Base-by-base conservation (phyloP, 2,888 invertebrate genomes). In the Lathronympha strigana region DNA sequence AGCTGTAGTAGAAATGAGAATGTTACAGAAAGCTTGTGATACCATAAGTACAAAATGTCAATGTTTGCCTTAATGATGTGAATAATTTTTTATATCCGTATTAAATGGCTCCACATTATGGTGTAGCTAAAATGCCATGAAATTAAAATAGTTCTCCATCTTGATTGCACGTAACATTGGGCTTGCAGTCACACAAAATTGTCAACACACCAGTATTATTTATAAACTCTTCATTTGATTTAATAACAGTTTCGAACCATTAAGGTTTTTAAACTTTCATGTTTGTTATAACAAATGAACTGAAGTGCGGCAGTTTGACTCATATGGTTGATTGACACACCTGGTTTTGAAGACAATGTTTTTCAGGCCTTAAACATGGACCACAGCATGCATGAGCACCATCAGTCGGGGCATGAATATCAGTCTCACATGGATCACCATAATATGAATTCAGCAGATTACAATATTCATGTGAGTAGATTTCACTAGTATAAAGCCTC, bases 381-480 rank as follows among this genome's bases (percentile, higher is more conserved):
- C 4, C 38, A 38, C 49, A 40, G 8, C 2, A 47, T 38, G 54
- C 62, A 62, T 54, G 62, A 45, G 8, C 28, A 49, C 19, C 55
- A 63, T 13, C 55, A 58, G 9, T 13, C 25, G 49, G 58, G 43
- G 15, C 45, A 49, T 15, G 31, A 19, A 49, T 5, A n/a, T 25
- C 17, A 25, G 15, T 25, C 13, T 0, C 43, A 53, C 45, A 36
- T 58, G 13, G 45, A 25, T 0, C 63, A 62, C 36, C 53, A 64
- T 36, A n/a, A 21, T 17, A 51, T 45, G 31, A 33, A 43, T 33
- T 28, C 33, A 28, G 36, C n/a, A 8, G 40, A 51, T 13, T 53
- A 69, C 68, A 71, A 57, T 21, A 19, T 62, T 5, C 49, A 50
- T 57, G 68, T 70, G 43, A 67, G 68, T n/a, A n/a, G n/a, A n/a